These are phyloP conservation scores for Neopipo cinnamomea DNA, from an alignment of 2,113 vertebrate genomes.

Conservation along the genomic window DNA sequence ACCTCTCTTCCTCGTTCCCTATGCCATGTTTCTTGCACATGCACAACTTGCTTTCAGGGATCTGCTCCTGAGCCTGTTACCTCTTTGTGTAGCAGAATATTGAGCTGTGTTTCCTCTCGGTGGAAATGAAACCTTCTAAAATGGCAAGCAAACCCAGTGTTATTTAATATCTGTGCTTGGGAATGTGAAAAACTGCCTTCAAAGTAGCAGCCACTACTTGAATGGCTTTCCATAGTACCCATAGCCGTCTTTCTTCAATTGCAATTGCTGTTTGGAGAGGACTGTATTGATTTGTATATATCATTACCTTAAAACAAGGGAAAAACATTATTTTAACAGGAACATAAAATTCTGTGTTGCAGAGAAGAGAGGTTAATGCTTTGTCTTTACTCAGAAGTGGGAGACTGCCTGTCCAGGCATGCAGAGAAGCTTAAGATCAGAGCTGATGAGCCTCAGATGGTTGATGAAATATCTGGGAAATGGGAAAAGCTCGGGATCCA, in stretches of 20 bases:
- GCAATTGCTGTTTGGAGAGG: not conserved
- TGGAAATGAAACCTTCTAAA: not conserved
- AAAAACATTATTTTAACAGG: not conserved
- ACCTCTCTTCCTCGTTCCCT: accelerated
- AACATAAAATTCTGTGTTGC: not conserved
- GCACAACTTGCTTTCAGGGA: not conserved
- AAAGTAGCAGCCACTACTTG: no score
- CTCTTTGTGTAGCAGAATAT: not conserved
- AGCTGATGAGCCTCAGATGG: not conserved
- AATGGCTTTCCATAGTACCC: not conserved
- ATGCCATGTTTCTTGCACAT: not conserved
- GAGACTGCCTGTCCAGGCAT: not conserved
- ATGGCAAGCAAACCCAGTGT: accelerated
- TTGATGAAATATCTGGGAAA: not conserved
- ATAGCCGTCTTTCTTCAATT: not conserved
- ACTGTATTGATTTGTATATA: not conserved
- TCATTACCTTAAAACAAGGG: not conserved
- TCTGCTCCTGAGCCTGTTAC: not conserved
- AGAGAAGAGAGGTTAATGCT: not conserved
- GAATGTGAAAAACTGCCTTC: not conserved
- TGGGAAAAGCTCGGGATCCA: not conserved
- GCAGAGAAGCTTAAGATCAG: not conserved
- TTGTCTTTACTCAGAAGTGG: not conserved
- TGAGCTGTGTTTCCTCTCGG: not conserved
- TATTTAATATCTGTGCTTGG: not conserved